Conservation (phyloP, 2,797 vertebrate species). For the Pristis pectinata region DNA sequence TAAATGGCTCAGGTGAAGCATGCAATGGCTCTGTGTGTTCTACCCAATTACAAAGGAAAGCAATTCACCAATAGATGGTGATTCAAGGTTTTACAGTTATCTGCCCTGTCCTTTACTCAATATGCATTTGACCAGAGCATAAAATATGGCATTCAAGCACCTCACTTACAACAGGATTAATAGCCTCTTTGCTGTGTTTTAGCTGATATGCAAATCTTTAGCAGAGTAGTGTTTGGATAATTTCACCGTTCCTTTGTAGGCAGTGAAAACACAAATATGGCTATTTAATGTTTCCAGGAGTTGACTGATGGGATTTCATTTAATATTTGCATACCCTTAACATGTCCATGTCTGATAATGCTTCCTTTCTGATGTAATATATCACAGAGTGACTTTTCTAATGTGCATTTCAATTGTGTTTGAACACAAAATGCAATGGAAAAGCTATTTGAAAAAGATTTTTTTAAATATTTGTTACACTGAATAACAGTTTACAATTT, state of each 20-base stretch:
- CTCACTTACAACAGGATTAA: not conserved
- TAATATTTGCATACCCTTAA: not conserved
- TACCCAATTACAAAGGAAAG: too few species aligned
- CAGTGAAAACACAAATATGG: not conserved
- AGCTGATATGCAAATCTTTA: constrained; percentile 15
- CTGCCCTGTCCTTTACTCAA: not conserved
- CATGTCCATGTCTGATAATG: not conserved
- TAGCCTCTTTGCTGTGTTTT: not conserved
- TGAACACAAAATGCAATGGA: not conserved
- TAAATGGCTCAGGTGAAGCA: too few species aligned
- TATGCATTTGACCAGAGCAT: constrained; percentile 10
- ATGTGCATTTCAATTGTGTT: not conserved
- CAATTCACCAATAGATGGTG: not conserved
- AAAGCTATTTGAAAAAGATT: not conserved
- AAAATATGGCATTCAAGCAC: not conserved
- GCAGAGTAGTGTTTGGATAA: not conserved
- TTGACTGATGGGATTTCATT: constrained; percentile 10
- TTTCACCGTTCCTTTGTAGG: not conserved
- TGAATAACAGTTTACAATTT: not conserved
- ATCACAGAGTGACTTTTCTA: not conserved
- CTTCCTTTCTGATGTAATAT: not conserved
- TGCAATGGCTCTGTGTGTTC: not conserved
- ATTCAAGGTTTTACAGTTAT: not conserved
- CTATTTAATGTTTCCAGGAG: not conserved
- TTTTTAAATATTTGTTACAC: not conserved